A percentile compares a stretch with the other conserved stretches of the same genome.
Evolutionary conservation across 2,113 vertebrate genomes (phyloP).

Genomic region (Mirza zaza): DNA sequence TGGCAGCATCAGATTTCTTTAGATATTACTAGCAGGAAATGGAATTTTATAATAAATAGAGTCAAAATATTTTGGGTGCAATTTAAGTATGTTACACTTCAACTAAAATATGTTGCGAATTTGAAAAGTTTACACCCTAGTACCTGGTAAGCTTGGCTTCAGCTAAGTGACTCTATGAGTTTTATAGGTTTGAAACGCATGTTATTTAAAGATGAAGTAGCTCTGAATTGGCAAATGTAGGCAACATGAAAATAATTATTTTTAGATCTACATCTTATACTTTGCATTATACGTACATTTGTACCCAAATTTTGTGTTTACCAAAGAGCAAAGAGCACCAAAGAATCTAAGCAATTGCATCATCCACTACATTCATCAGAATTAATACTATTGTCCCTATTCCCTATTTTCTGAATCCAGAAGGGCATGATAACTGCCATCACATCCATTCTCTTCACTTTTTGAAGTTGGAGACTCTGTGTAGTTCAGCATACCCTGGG

Average conservation of each 20-base stretch:
- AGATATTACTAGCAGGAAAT: background rate
- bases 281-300: slow-evolving; percentile 71
- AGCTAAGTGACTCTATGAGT: background rate
- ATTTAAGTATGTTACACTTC: background rate
- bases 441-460: slow-evolving; percentile 77
- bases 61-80: background rate
- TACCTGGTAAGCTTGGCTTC: slow-evolving; percentile 28
- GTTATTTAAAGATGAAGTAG: background rate
- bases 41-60: slow-evolving; percentile 8
- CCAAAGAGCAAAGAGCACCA: slow-evolving; percentile 62
- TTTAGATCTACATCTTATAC: slow-evolving; percentile 69
- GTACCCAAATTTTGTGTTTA: slow-evolving; percentile 64
- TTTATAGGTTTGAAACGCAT: background rate
- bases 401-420: slow-evolving; percentile 30
- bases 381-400: slow-evolving; percentile 50
- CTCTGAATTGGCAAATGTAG: slow-evolving; percentile 57
- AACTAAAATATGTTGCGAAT: background rate
- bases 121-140: background rate
- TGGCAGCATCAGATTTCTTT: background rate
- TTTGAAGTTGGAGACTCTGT: slow-evolving; percentile 88
- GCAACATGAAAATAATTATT: slow-evolving; percentile 69
- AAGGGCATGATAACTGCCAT: background rate
- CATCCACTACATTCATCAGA: slow-evolving; percentile 72
- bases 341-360: slow-evolving; percentile 63
- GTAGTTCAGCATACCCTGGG: slow-evolving; percentile 82